A percentile compares a stretch with the other conserved stretches of the same genome.
These are phyloP conservation scores for Casuarius casuarius DNA, from an alignment of 2,113 vertebrate species.

Conservation along the genomic window DNA sequence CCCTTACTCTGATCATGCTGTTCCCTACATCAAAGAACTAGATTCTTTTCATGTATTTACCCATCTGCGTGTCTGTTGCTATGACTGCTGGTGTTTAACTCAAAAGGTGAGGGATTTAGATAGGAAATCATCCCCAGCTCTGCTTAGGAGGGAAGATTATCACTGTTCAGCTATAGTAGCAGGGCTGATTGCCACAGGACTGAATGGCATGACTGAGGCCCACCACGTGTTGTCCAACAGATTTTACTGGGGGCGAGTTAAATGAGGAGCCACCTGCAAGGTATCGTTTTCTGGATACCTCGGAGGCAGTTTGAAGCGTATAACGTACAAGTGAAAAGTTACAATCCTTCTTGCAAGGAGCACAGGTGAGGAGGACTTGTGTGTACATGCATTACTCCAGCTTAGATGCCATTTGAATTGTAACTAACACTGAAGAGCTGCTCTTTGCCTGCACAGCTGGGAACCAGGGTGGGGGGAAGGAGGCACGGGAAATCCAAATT, in stretches of 20 bases:
- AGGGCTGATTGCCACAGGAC: background rate
- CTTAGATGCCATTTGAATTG: background rate
- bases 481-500: background rate
- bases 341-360: background rate
- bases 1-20: background rate
- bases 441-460: background rate
- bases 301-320: background rate
- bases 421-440: background rate
- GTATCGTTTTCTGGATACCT: background rate
- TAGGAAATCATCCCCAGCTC: background rate
- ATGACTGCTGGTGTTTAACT: slow-evolving; percentile 9
- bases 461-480: background rate
- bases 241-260: background rate
- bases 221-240: background rate
- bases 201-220: background rate
- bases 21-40: slow-evolving; percentile 28
- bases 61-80: slow-evolving; percentile 38
- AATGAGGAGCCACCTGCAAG: background rate
- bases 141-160: slow-evolving; percentile 1
- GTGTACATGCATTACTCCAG: background rate
- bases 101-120: slow-evolving; percentile 30
- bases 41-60: background rate
- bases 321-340: background rate
- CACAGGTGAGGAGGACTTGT: background rate
- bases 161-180: background rate